Evolutionary conservation across 1,140 invertebrate genomes (phyloP).

Genomic region (Ostrea denselamellosa): DNA sequence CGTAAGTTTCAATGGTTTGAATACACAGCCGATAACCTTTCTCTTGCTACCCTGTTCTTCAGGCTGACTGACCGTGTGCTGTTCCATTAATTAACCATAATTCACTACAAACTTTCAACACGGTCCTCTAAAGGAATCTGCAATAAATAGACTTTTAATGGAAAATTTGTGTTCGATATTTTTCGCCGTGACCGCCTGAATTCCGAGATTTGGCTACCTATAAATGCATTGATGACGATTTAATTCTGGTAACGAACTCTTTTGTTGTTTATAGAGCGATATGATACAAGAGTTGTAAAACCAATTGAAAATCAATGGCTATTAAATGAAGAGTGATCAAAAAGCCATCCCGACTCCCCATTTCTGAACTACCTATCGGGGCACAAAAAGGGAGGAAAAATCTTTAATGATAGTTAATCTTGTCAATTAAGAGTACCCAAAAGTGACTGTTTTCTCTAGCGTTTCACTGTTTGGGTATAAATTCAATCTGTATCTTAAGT

Average conservation of each 20-base stretch:
- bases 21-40: neutral
- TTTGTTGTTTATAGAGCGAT: constrained; percentile 5
- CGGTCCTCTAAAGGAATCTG: neutral
- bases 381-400: neutral
- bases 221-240: neutral
- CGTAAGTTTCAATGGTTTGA: neutral
- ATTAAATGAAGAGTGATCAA: constrained; percentile 1
- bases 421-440: too few species aligned
- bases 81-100: neutral
- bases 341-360: neutral
- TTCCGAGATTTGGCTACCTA: constrained; percentile 9
- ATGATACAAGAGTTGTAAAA: neutral
- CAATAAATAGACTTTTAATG: constrained; percentile 17
- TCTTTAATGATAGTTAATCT: neutral
- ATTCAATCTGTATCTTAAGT: too few species aligned
- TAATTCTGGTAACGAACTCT: neutral
- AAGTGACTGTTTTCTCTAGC: too few species aligned
- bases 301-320: neutral
- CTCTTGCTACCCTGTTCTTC: neutral
- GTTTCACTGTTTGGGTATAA: too few species aligned
- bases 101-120: constrained; percentile 1
- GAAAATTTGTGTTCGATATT: constrained; percentile 29
- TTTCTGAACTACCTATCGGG: neutral
- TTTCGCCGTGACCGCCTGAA: neutral
- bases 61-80: neutral